Evolutionary conservation across 2,888 invertebrate genomes (phyloP).

Genomic region (Ichneumoninae sp.): DNA sequence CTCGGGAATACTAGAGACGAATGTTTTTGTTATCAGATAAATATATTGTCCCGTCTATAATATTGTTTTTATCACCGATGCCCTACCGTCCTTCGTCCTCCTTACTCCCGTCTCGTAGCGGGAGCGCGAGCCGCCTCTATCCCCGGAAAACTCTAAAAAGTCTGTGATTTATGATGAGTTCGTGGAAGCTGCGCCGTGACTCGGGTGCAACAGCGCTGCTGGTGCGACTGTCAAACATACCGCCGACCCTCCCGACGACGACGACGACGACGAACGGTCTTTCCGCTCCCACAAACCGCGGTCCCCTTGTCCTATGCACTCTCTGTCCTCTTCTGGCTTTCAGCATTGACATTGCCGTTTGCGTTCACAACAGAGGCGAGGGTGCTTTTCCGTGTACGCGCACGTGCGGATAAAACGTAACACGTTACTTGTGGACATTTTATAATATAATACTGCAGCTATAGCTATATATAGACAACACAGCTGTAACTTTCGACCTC

Average conservation of each 20-base stretch:
- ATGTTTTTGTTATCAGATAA: neutral
- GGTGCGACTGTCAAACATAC: conserved; percentile 44
- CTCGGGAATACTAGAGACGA: neutral
- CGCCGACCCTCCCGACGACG: conserved; percentile 14
- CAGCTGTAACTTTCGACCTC: neutral
- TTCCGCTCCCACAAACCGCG: neutral
- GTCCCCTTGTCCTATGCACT: neutral
- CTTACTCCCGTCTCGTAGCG: conserved; percentile 21
- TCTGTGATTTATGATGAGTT: conserved; percentile 64
- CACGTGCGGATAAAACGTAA: conserved; percentile 15
- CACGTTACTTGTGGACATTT: neutral
- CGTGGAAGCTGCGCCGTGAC: conserved; percentile 57
- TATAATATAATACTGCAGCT: neutral
- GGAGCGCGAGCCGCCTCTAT: conserved; percentile 5
- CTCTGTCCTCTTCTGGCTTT: neutral
- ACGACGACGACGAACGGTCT: conserved; percentile 9
- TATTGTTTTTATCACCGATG: conserved; percentile 31
- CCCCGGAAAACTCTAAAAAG: conserved; percentile 49
- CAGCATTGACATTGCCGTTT: neutral
- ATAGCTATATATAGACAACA: neutral
- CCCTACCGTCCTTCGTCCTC: neutral
- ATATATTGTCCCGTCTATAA: neutral
- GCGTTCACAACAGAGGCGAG: neutral
- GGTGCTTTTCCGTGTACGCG: conserved; percentile 4
- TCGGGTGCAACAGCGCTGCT: conserved; percentile 49